Evolutionary conservation across 2,888 invertebrate genomes (phyloP).

Genomic region (Brachynemurus nebulosus): DNA sequence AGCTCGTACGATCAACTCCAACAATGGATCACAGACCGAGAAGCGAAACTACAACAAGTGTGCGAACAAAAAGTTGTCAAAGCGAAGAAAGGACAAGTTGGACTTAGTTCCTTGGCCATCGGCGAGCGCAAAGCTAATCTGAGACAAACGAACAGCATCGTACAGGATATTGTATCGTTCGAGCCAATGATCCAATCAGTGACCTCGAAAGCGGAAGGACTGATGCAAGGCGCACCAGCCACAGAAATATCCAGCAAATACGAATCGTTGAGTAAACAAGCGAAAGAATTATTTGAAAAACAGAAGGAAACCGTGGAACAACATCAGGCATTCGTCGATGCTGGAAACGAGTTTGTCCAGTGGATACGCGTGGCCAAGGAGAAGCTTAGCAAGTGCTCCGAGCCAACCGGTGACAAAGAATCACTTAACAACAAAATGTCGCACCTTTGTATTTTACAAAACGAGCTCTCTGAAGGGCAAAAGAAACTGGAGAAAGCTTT

Average conservation of each 20-base stretch:
- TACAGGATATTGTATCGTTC: constrained; percentile 92
- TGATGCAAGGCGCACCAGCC: constrained; percentile 81
- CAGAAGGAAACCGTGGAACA: constrained; percentile 83
- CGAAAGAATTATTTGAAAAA: constrained; percentile 76
- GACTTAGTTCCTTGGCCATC: constrained; percentile 62
- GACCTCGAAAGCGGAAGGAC: constrained; percentile 81
- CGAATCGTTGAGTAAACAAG: constrained; percentile 77
- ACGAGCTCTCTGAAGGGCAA: constrained; percentile 72
- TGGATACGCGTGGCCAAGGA: constrained; percentile 91
- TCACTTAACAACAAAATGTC: constrained; percentile 73
- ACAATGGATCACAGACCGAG: constrained; percentile 89
- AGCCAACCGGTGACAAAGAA: constrained; percentile 85
- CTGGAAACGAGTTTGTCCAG: constrained; percentile 79
- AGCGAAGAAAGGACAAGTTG: constrained; percentile 62
- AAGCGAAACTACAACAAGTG: constrained; percentile 82
- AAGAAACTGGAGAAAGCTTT: constrained; percentile 69
- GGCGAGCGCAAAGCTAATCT: constrained; percentile 81
- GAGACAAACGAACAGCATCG: constrained; percentile 83
- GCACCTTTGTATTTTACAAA: constrained; percentile 70
- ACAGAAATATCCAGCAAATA: constrained; percentile 87
- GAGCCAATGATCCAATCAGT: constrained; percentile 96
- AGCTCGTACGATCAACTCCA: constrained; percentile 84
- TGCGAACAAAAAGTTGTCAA: constrained; percentile 72
- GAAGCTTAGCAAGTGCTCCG: constrained; percentile 78
- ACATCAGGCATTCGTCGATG: constrained; percentile 83